phyloP scores from a whole-genome alignment of 2,888 invertebrate species.

The Hydrotaea cyrtoneurina region DNA sequence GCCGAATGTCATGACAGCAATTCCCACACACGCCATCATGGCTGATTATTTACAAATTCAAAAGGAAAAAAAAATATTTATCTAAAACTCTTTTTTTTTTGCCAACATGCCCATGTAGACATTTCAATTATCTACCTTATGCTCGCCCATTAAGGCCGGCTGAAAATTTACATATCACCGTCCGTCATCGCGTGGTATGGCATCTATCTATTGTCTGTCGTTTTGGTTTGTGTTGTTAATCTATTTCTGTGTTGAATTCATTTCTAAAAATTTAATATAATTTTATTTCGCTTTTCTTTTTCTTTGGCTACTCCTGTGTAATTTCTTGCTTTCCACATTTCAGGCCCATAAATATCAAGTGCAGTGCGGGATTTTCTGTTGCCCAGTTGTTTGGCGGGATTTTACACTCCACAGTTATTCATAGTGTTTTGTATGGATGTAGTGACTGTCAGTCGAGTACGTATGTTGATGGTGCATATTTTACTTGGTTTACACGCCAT shows the following conservation, averaged over 20 bases:
- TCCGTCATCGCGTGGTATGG: neutral
- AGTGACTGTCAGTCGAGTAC: too few relatives aligned
- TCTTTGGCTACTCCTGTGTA: too few relatives aligned
- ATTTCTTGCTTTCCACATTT: neutral
- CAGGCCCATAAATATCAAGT: neutral
- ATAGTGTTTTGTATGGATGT: too few relatives aligned
- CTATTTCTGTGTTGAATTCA: neutral
- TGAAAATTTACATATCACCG: neutral
- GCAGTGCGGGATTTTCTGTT: neutral
- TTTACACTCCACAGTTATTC: too few relatives aligned
- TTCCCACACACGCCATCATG: neutral
- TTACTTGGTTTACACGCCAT: slow-evolving; percentile 58
- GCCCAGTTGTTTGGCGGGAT: too few relatives aligned
- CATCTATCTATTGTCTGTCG: neutral
- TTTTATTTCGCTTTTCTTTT: neutral
- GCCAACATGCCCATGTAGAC: neutral
- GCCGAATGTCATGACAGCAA: neutral
- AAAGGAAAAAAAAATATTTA: too few relatives aligned
- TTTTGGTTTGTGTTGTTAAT: neutral
- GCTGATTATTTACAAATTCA: too few relatives aligned
- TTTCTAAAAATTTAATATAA: neutral
- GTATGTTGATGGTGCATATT: neutral
- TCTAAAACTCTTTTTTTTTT: neutral
- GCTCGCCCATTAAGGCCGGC: neutral
- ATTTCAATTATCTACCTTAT: neutral